Percentiles rank a stretch among this genome's conserved stretches.
Evolutionary conservation across 1,140 invertebrate genomes (phyloP).

Genomic region (Hyles vespertilio): DNA sequence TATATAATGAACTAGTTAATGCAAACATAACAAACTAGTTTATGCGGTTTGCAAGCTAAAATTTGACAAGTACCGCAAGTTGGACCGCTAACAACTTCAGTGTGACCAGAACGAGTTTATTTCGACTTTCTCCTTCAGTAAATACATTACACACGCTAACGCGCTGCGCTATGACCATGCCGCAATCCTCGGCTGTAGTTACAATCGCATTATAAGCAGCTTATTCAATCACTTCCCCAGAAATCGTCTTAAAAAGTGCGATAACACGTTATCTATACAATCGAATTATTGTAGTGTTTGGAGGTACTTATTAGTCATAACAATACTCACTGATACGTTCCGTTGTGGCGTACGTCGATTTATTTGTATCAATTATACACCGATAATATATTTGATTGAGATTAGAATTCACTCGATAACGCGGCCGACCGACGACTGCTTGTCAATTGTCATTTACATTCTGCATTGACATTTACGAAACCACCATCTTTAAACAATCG

Average conservation of each 20-base stretch:
- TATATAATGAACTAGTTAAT: too few relatives aligned
- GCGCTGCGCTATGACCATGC: too few relatives aligned
- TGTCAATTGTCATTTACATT: slow-evolving; percentile 11
- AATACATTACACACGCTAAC: too few relatives aligned
- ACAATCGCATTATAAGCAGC: slow-evolving; percentile 14
- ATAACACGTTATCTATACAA: slow-evolving; percentile 14
- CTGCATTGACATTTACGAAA: slow-evolving; percentile 13
- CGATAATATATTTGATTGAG: slow-evolving; percentile 15
- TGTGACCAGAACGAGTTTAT: too few relatives aligned
- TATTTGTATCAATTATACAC: slow-evolving; percentile 11
- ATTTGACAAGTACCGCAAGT: too few relatives aligned
- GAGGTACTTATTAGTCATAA: slow-evolving; percentile 6
- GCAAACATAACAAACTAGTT: too few relatives aligned
- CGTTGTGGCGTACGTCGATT: slow-evolving; percentile 4
- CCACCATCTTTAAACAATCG: slow-evolving; percentile 12
- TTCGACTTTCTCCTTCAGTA: too few relatives aligned
- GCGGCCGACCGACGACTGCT: slow-evolving; percentile 12
- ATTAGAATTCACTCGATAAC: slow-evolving; percentile 14
- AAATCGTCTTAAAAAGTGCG: slow-evolving; percentile 13
- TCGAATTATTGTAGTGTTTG: slow-evolving; percentile 7
- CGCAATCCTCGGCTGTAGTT: background rate
- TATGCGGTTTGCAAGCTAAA: too few relatives aligned
- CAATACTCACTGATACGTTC: slow-evolving; percentile 13
- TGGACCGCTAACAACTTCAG: too few relatives aligned
- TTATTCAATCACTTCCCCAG: slow-evolving; percentile 15